phyloP scores from a whole-genome alignment of 2,797 vertebrate genomes.

The Dryobates pubescens region DNA sequence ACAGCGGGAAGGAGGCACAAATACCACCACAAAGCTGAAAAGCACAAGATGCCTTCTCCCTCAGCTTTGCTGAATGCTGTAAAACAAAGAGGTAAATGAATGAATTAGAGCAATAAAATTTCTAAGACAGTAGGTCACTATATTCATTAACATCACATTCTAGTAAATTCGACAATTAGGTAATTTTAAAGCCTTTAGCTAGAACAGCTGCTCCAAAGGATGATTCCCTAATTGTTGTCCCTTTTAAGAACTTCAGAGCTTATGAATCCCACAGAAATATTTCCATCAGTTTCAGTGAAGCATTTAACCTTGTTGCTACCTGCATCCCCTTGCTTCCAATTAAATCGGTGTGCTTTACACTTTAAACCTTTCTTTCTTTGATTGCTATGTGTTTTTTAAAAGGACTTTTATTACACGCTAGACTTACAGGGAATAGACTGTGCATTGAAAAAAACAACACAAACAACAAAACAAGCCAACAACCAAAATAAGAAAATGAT shows the following conservation, averaged over 20 bases:
- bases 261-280: slow-evolving; percentile 16
- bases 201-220: neutral
- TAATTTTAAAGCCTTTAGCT: slow-evolving; percentile 43
- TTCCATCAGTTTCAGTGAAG: neutral
- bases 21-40: neutral
- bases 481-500: neutral
- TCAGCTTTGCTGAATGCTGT: neutral
- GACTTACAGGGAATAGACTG: neutral
- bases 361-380: neutral
- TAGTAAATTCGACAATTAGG: neutral
- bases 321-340: neutral
- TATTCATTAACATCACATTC: slow-evolving; percentile 37
- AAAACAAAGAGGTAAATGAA: neutral
- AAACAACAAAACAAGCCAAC: too few species aligned
- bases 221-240: slow-evolving; percentile 2
- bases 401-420: neutral
- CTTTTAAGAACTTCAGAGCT: slow-evolving; percentile 23
- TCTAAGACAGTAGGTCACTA: neutral
- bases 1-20: neutral
- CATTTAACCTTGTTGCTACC: slow-evolving; percentile 8
- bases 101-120: neutral
- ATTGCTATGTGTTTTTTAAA: neutral
- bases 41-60: neutral
- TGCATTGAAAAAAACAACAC: neutral
- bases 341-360: neutral